Evolutionary conservation across 2,113 vertebrate genomes (phyloP), one percentile per base, ranked within the genome.

Genomic region (Toxotes jaculatrix): DNA sequence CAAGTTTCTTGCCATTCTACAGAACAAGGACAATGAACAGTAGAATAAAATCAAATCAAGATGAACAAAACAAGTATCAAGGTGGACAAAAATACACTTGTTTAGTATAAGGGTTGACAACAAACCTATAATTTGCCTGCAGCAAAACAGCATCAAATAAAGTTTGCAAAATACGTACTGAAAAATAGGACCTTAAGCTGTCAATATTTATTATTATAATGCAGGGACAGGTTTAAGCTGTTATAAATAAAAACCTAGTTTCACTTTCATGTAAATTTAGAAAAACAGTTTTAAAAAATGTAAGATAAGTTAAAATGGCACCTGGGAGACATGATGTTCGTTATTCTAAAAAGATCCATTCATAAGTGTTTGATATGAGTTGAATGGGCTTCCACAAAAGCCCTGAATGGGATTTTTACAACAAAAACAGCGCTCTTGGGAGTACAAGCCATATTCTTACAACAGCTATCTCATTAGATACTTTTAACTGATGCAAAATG

Each of bases 381-480:
- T 14, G 17, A 76, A 49, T 12, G 61, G 21, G 6, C 36, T 21
- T 40, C 1, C 31, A 17, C 40, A 47, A 19, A 3, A 31, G 38
- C n/a, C 40, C n/a, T 79, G 38, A 53, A 62, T 49, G 4, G 0
- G 16, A 56, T 38, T 62, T 27, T 19, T 61, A 49, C 27, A 17
- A 38, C 59, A 56, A 13, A 32, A 77, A 82, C 36, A 32, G 51
- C 42, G 51, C 65, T n/a, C 38, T 7, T 51, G 51, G 42, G 70
- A 53, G 42, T 55, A 56, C 8, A 45, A 70, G 40, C 51, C 32
- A 31, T 34, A 19, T 17, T 9, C 43, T 21, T 40, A 27, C 55
- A 51, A 14, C 40, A 63, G 6, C 16, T 34, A 38, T 47, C 51
- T 69, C 61, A 77, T 77, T 74, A 71, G 47, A 69, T 42, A 75